Percentiles rank a stretch among this genome's conserved stretches.
Evolutionary conservation across 2,113 vertebrate species (phyloP).

Genomic region (Solenodon paradoxus): DNA sequence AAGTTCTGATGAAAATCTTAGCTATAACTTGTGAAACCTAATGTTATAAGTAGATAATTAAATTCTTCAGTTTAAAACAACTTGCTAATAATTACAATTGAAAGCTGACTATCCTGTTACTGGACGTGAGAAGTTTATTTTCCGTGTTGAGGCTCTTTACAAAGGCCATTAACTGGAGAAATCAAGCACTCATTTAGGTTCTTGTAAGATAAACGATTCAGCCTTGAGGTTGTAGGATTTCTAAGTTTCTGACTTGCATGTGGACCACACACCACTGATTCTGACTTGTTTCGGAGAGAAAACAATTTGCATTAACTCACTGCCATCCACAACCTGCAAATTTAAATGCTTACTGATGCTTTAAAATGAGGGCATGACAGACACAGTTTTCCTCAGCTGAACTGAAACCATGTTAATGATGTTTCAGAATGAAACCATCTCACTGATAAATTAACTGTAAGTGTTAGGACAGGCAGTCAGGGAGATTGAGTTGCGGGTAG

Average conservation of each 20-base stretch:
- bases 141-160: background rate
- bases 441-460: background rate
- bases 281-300: background rate
- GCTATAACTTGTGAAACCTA: background rate
- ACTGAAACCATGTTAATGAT: background rate
- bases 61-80: background rate
- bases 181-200: background rate
- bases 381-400: background rate
- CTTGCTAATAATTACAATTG: background rate
- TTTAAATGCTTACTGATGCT: background rate
- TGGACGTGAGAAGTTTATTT: background rate
- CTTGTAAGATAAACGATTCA: background rate
- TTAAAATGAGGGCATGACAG: background rate
- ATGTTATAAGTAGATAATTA: background rate
- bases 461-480: too few species aligned
- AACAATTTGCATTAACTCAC: background rate
- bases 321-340: background rate
- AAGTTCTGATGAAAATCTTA: background rate
- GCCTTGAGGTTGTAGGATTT: background rate
- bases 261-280: background rate
- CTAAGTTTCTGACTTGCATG: background rate
- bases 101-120: background rate
- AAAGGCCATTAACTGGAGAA: background rate
- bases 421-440: background rate
- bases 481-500: too few species aligned